Base-by-base conservation (phyloP, 2,888 invertebrate genomes). In the Sycophila texana region DNA sequence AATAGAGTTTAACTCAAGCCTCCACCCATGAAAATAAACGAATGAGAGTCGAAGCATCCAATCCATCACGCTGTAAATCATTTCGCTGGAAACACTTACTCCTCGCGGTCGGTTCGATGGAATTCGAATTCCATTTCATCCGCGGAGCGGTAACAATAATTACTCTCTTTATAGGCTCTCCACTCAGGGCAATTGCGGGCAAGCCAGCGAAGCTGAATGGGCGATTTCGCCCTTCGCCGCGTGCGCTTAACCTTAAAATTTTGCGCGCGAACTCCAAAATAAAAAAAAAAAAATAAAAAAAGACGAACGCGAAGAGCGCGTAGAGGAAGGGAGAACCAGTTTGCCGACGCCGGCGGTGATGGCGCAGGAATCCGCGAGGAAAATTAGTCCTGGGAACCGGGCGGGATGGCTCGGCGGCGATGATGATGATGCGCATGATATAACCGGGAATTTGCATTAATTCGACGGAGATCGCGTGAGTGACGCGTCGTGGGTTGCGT, bases 351-450 rank as follows among this genome's bases (percentile, higher is more conserved):
- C 67, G 61, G 51, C 53, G 22, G 26, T 13, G 12, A 67, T 61
- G 68, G 57, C 22, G 51, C 53, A 51, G 72, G 75, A 68, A 70
- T 55, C 51, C 49, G 76, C 61, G 12, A 53, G 55, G 79, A 70
- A 63, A 80, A 74, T 79, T 67, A 61, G 66, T 60, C 53, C 26
- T 13, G 76, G 47, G 73, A 75, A 55, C 65, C 55, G 39, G 14
- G 55, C 73, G 22, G 20, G 73, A 65, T 13, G 22, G 26, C 26
- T 26, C 26, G 49, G 58, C 20, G 58, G 61, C 16, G 65, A 53
- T 10, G 14, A 51, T 58, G 66, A 30, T 30, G 66, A 39, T 20
- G 71, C 16, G 18, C n/a, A 66, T 67, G 79, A 71, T 60, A 61
- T 47, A 74, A 74, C 63, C 39, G 18, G 57, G 63, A 65, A 63